A percentile compares a stretch with the other conserved stretches of the same genome.
phyloP scores from a whole-genome alignment of 92 coral and sea anemone genomes.

The Plumapathes pennacea region DNA sequence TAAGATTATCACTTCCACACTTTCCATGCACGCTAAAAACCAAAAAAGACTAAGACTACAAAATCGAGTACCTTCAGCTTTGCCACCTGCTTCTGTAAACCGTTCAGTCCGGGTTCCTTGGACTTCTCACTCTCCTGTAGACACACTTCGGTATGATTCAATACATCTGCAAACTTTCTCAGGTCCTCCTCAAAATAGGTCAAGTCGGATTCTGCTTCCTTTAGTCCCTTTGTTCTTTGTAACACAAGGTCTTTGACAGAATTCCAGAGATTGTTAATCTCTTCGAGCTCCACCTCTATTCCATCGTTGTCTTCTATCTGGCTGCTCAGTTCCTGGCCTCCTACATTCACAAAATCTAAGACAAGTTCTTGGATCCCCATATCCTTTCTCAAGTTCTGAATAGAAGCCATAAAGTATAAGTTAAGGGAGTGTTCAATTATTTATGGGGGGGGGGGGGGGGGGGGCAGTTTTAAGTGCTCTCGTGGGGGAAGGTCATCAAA shows the following conservation, averaged over 20 bases:
- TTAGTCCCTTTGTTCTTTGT: conserved; percentile 58
- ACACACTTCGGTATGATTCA: conserved; percentile 82
- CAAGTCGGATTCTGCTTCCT: conserved; percentile 55
- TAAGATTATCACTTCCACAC: no score
- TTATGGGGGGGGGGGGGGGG: no score
- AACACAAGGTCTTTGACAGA: conserved; percentile 53
- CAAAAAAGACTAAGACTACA: no score
- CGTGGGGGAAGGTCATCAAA: no score
- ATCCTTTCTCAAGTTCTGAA: conserved; percentile 68
- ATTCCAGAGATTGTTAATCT: conserved; percentile 75
- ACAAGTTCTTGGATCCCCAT: conserved; percentile 85
- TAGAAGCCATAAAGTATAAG: not conserved
- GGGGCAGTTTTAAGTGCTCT: no score
- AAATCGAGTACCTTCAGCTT: conserved; percentile 81
- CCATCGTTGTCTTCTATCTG: conserved; percentile 59
- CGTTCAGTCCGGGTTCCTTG: conserved; percentile 69
- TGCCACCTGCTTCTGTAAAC: conserved; percentile 78
- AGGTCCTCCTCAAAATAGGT: conserved; percentile 68
- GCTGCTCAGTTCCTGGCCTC: conserved; percentile 81
- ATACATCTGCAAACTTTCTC: conserved; percentile 61
- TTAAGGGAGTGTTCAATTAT: no score
- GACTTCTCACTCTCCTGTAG: conserved; percentile 65
- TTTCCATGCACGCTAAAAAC: no score
- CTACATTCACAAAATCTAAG: conserved; percentile 81
- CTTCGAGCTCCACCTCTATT: conserved; percentile 75